A percentile compares a stretch with the other conserved stretches of the same genome.
Conservation (phyloP, 2,113 vertebrate genomes). For the Oryctolagus cuniculus region DNA sequence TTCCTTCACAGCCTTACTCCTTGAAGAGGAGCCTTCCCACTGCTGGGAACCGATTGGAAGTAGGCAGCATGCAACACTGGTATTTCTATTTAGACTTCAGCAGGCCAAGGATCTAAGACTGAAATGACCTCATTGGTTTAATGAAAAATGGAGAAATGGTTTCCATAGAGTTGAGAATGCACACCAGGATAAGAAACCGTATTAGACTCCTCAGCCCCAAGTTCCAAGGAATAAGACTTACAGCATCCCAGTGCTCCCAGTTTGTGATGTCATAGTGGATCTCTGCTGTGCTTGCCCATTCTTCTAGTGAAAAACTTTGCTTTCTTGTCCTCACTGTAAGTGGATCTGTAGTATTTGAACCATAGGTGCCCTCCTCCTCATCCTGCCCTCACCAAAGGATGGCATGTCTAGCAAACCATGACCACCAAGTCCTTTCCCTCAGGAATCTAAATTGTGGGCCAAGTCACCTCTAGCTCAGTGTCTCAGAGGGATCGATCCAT, state of each 20-base stretch:
- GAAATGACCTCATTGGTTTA: background rate
- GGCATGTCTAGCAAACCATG: background rate
- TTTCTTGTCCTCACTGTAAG: background rate
- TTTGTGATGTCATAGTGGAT: background rate
- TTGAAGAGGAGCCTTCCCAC: background rate
- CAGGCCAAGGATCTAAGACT: background rate
- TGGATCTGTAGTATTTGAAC: background rate
- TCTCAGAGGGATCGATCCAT: background rate
- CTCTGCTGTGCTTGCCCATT: background rate
- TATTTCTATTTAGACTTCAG: background rate
- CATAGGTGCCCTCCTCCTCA: background rate
- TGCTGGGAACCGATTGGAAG: background rate
- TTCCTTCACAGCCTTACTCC: background rate
- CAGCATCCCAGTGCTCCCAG: background rate
- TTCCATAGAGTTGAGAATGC: background rate
- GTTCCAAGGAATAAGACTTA: constrained; percentile 2
- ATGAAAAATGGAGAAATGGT: background rate
- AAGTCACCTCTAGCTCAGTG: background rate
- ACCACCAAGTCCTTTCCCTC: background rate
- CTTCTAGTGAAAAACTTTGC: background rate
- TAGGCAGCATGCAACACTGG: background rate
- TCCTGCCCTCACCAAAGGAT: background rate
- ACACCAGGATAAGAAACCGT: background rate
- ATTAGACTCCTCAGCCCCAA: background rate
- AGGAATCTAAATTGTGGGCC: background rate